Evolutionary conservation across 1,140 invertebrate species (phyloP).

Genomic region (Neoseiulus cucumeris): DNA sequence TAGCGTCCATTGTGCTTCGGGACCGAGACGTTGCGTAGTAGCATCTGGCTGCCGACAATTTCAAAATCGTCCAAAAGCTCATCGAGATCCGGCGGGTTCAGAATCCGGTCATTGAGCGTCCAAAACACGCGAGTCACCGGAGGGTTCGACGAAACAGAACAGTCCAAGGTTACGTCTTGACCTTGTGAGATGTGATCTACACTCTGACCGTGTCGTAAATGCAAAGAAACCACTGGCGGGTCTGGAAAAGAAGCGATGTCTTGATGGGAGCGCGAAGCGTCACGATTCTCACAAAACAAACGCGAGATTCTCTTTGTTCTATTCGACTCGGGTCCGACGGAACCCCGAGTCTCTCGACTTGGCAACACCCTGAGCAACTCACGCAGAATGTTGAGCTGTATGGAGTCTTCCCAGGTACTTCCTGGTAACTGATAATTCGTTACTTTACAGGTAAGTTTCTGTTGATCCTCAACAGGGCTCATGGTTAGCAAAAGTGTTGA

Average conservation of each 20-base stretch:
- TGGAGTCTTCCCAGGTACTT: conserved; percentile 8
- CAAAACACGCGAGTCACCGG: not conserved
- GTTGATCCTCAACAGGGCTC: not conserved
- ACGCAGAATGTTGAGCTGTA: conserved; percentile 7
- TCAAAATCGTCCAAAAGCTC: too few species aligned
- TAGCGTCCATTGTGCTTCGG: not conserved
- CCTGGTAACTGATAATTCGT: conserved; percentile 3
- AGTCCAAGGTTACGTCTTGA: not conserved
- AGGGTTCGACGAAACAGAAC: not conserved
- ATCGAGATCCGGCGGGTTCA: not conserved
- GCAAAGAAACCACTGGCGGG: not conserved
- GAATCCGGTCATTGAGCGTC: not conserved
- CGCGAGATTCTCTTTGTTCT: too few species aligned
- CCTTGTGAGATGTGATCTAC: not conserved
- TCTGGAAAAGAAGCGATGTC: not conserved
- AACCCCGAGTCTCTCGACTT: too few species aligned
- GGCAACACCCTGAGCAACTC: too few species aligned
- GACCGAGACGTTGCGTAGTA: not conserved
- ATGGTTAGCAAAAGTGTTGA: not conserved
- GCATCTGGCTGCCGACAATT: not conserved
- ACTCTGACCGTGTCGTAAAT: not conserved
- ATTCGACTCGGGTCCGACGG: too few species aligned
- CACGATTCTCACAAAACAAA: too few species aligned
- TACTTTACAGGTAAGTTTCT: not conserved
- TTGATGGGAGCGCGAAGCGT: too few species aligned